Evolutionary conservation across 2,113 vertebrate genomes (phyloP), one percentile per base, ranked within the genome.

Genomic region (Ivindomyrus marchei): DNA sequence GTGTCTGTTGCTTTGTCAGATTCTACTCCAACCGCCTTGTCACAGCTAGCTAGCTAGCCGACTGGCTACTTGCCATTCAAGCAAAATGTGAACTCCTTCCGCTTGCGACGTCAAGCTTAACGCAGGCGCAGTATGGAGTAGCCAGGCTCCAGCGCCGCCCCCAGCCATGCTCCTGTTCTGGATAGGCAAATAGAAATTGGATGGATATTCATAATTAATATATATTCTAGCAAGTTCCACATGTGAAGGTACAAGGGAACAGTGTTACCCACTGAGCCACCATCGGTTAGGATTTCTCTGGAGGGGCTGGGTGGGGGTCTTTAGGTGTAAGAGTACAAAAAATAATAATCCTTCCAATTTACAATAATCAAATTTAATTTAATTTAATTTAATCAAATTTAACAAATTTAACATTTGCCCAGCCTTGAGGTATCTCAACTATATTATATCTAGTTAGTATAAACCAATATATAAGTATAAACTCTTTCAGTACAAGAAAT

Each of bases 51-150:
- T 88, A 88, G 52, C 86, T 56, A 56, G 52, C 86, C 24, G 85
- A 46, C 86, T 87, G 86, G 70, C 88, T 89, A 45, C 27, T 83
- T 83, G 36, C 89, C 77, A 56, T 53, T 89, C 74, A 84, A 89
- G 77, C 47, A 10, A 47, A 89, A 58, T 42, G 19, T 24, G 50
- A 89, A 77, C 58, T 46, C 47, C 17, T 53, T 88, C 86, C 74
- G 36, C 77, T 85, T 52, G 31, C 47, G 24, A 56, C 77, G 36
- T 45, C 50, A 56, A n/a, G 8, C 21, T 74, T 84, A 47, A 50
- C 31, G 89, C 21, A 84, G 31, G 47, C 42, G 62, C 4, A 89
- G n/a, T 87, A 39, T 8, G 46, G 27, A 50, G 74, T 31, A 21
- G 5, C 19, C 53, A 70, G 27, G 62, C 10, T 70, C 3, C 62